These are phyloP conservation scores for Contarinia nasturtii DNA, from an alignment of 1,140 invertebrate genomes.

Conservation along the genomic window DNA sequence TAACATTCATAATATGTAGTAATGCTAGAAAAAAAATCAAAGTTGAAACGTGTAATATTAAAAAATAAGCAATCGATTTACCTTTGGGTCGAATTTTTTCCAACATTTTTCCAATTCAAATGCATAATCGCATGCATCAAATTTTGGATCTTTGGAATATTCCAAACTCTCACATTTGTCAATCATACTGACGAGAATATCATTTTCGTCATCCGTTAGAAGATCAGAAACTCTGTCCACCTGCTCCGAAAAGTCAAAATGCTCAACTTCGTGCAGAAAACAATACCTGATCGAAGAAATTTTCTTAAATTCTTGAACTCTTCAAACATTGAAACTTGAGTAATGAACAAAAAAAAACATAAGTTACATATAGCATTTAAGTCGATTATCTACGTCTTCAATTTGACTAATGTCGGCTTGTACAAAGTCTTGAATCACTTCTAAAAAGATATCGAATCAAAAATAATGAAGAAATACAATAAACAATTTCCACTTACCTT, in stretches of 20 bases:
- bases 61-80: conserved; percentile 7
- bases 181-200: too few species aligned
- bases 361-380: conserved; percentile 4
- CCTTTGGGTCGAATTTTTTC: conserved; percentile 19
- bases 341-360: background rate
- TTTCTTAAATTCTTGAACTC: background rate
- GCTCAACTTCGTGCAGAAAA: too few species aligned
- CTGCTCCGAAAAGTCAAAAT: too few species aligned
- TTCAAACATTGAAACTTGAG: background rate
- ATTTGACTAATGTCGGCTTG: conserved; percentile 12
- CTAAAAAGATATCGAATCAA: conserved; percentile 6
- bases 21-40: background rate
- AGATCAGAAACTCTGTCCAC: too few species aligned
- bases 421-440: conserved; percentile 16
- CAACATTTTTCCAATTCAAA: conserved; percentile 22
- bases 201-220: too few species aligned
- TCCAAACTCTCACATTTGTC: too few species aligned
- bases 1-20: background rate
- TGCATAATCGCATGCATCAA: conserved; percentile 12
- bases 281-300: background rate
- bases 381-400: conserved; percentile 12
- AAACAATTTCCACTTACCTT: background rate
- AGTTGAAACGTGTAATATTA: background rate
- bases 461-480: background rate
- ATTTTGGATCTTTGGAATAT: conserved; percentile 17